Base-by-base conservation (phyloP, 2,888 invertebrate species). In the Cybosia mesomella region DNA sequence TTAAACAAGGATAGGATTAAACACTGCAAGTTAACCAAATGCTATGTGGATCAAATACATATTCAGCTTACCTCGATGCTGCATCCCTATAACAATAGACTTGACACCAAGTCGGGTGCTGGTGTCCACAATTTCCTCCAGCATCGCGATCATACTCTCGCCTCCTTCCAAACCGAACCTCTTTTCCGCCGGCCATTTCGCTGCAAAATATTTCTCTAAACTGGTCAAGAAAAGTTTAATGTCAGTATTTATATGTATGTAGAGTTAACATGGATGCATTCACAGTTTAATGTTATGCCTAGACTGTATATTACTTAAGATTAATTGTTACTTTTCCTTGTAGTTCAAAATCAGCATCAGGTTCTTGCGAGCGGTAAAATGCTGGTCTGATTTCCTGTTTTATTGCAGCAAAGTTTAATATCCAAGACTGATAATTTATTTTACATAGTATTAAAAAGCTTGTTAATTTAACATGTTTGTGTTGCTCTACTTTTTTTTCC, bases 141-240 rank as follows among this genome's bases (percentile, higher is more conserved):
- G 95, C 84, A 97, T 96, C 15, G 97, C 97, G 73, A 97, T 97
- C 84, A 97, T 94, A 75, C 97, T 96, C 91, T 98, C 97, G 78
- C 97, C 97, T 0, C 97, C 97, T 86, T 97, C 97, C 49, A 97
- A 90, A 2, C 97, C 97, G 90, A 98, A 98, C 24, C 97, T 95
- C 89, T 98, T 98, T 90, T 97, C 97, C 34, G 97, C 96, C 3
- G 97, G 96, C 97, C 97, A 98, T 85, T 97, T 98, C 64, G 96
- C 96, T 0, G 97, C 97, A 75, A 98, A 95, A 87, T 97, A 98
- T 79, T 97, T 96, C 88, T 98, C 97, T 87, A 97, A 95, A 77
- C 96, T 95, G 34, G 21, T 39, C 2, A 13, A n/a, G 58, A 34
- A 53, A 1, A 49, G 1, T 1, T 18, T n/a, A 2, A 5, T 9